Percentiles rank a stretch among this genome's conserved stretches.
Conservation (phyloP, 2,888 invertebrate species). For the Pterostichus niger region DNA sequence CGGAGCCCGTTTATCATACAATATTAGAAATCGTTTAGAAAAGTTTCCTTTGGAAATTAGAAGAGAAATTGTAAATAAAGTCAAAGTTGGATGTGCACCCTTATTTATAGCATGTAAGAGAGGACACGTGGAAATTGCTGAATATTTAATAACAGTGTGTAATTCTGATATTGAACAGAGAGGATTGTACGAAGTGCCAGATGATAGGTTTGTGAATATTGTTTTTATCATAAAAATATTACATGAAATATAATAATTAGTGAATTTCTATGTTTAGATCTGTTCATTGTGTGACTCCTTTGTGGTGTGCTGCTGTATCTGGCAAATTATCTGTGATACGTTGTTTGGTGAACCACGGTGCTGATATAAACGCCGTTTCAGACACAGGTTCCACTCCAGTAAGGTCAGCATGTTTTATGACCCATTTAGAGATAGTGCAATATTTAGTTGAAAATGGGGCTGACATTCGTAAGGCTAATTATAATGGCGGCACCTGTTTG, state of each 20-base stretch:
- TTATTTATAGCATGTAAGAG: constrained; percentile 89
- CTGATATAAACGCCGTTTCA: constrained; percentile 91
- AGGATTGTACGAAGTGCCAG: constrained; percentile 91
- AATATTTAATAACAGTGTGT: constrained; percentile 91
- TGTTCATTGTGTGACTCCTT: constrained; percentile 90
- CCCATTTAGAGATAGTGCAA: constrained; percentile 89
- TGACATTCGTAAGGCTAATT: constrained; percentile 91
- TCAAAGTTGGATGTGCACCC: constrained; percentile 89
- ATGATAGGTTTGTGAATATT: constrained; percentile 80
- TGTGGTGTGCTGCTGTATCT: constrained; percentile 95
- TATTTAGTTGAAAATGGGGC: constrained; percentile 89
- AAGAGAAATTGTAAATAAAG: constrained; percentile 84
- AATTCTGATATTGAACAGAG: constrained; percentile 91
- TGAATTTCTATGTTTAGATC: constrained; percentile 75
- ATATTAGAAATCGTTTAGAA: constrained; percentile 79
- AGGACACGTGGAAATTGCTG: constrained; percentile 90
- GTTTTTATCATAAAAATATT: background rate
- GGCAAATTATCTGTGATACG: constrained; percentile 89
- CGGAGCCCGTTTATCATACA: constrained; percentile 81
- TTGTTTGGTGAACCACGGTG: constrained; percentile 88
- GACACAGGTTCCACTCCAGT: constrained; percentile 95
- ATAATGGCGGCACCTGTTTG: constrained; percentile 95
- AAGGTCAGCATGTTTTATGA: constrained; percentile 95
- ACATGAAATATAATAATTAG: too few relatives aligned
- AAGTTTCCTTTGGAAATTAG: constrained; percentile 81